A percentile compares a stretch with the other conserved stretches of the same genome.
These are phyloP conservation scores for Zaprionus gabonicus DNA, from an alignment of 1,140 invertebrate genomes.

Conservation along the genomic window DNA sequence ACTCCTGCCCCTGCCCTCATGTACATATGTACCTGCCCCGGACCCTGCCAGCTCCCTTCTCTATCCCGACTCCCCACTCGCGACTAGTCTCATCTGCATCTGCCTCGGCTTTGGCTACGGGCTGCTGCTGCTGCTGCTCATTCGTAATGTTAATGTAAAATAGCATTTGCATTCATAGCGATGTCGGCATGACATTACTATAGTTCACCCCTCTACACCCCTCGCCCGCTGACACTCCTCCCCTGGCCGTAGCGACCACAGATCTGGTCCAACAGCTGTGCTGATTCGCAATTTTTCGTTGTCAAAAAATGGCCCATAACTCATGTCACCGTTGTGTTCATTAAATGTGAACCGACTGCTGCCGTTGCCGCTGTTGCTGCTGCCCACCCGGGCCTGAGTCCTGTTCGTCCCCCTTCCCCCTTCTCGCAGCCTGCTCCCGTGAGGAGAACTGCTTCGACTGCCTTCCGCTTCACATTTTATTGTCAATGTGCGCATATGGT, in stretches of 20 bases:
- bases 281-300: slow-evolving; percentile 69
- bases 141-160: slow-evolving; percentile 68
- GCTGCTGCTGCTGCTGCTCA: slow-evolving; percentile 22
- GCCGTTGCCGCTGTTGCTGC: slow-evolving; percentile 2
- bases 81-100: not conserved
- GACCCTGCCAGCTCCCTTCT: not conserved
- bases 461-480: slow-evolving; percentile 54
- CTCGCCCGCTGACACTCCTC: not conserved
- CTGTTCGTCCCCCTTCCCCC: not conserved
- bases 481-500: slow-evolving; percentile 76
- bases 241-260: not conserved
- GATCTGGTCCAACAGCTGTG: slow-evolving; percentile 61
- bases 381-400: slow-evolving; percentile 6
- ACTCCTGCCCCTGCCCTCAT: not conserved
- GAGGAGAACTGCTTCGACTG: not conserved
- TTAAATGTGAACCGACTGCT: slow-evolving; percentile 65
- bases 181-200: slow-evolving; percentile 23
- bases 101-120: not conserved
- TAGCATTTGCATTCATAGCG: slow-evolving; percentile 67
- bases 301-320: slow-evolving; percentile 64
- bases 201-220: not conserved
- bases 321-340: slow-evolving; percentile 74
- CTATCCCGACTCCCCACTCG: not conserved
- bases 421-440: too few species aligned
- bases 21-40: not conserved